Evolutionary conservation across 2,888 invertebrate genomes (phyloP).

Genomic region (Acrobeloides nanus): DNA sequence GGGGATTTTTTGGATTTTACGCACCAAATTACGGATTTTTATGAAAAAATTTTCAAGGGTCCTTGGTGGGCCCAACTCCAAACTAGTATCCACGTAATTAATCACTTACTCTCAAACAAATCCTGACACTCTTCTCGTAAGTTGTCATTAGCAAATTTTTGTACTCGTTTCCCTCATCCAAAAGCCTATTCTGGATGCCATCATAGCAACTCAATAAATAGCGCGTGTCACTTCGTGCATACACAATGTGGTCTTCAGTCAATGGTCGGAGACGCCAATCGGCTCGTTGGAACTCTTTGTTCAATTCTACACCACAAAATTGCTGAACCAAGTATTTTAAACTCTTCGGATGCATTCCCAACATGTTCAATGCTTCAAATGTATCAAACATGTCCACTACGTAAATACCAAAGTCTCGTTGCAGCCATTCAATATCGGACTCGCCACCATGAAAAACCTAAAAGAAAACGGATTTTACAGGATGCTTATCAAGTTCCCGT

Average conservation of each 20-base stretch:
- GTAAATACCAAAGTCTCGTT: constrained; percentile 86
- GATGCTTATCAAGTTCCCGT: too few species aligned
- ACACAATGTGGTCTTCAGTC: constrained; percentile 69
- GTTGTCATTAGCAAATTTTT: constrained; percentile 63
- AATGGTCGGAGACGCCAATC: constrained; percentile 90
- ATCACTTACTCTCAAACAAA: constrained; percentile 65
- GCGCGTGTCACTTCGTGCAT: constrained; percentile 90
- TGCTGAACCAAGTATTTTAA: constrained; percentile 68
- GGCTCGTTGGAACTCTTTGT: constrained; percentile 85
- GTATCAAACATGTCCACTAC: constrained; percentile 96
- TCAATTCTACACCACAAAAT: constrained; percentile 71
- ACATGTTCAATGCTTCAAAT: constrained; percentile 28
- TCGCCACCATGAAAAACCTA: constrained; percentile 88
- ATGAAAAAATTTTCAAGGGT: too few species aligned
- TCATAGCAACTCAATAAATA: constrained; percentile 83
- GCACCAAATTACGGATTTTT: too few species aligned
- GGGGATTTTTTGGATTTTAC: too few species aligned
- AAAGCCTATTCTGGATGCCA: constrained; percentile 60
- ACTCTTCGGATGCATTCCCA: constrained; percentile 57
- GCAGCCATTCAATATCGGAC: constrained; percentile 81
- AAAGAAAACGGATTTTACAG: too few species aligned
- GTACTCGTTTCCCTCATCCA: constrained; percentile 64
- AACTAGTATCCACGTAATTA: too few species aligned
- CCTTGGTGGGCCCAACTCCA: too few species aligned
- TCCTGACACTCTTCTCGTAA: constrained; percentile 67